Conservation (phyloP, 2,113 vertebrate species). For the Tragelaphus scriptus region DNA sequence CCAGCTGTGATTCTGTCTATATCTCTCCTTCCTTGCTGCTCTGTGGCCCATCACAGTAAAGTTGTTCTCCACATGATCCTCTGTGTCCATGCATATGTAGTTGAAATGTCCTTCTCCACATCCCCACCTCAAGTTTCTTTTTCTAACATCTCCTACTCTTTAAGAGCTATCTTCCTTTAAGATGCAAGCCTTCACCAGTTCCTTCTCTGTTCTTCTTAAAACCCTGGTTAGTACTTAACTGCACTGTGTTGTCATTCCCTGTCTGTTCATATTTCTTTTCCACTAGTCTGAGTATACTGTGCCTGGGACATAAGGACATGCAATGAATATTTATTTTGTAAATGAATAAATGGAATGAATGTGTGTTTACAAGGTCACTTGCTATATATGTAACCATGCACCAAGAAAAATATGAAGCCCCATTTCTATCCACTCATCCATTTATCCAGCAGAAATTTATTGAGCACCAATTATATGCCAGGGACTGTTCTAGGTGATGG, state of each 20-base stretch:
- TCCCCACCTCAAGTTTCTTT: neutral
- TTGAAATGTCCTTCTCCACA: neutral
- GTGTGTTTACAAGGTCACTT: neutral
- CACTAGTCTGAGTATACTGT: neutral
- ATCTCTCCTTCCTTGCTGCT: neutral
- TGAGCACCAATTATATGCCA: neutral
- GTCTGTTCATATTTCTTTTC: constrained; percentile 1
- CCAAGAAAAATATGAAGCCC: neutral
- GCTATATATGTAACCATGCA: neutral
- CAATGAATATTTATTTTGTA: constrained; percentile 13
- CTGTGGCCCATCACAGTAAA: neutral
- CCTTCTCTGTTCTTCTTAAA: neutral
- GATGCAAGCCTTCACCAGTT: neutral
- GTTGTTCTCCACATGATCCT: neutral
- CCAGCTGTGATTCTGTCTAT: neutral
- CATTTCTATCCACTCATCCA: neutral
- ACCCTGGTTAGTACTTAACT: neutral
- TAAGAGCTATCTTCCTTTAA: neutral
- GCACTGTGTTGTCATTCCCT: neutral
- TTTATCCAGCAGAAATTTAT: constrained; percentile 9
- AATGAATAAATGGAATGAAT: constrained; percentile 34
- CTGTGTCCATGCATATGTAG: neutral
- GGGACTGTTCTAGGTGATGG: neutral
- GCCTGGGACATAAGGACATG: neutral
- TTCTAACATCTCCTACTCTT: constrained; percentile 5